Conservation (phyloP, 2,888 invertebrate species). For the Seladonia tumulorum region DNA sequence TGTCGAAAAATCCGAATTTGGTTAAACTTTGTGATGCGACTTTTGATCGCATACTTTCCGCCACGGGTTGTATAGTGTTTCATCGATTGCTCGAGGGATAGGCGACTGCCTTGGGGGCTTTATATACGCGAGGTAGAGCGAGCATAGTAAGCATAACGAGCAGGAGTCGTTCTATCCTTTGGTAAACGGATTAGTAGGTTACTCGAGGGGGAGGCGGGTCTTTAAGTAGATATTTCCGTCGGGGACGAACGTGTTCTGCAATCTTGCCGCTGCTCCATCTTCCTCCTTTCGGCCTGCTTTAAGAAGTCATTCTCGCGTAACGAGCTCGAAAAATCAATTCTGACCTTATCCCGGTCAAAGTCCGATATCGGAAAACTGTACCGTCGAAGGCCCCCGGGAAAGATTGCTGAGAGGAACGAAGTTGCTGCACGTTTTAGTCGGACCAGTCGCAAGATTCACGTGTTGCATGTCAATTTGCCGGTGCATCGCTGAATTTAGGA, state of each 20-base stretch:
- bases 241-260: not conserved
- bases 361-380: constrained; percentile 2
- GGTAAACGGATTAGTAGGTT: constrained; percentile 5
- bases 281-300: not conserved
- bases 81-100: not conserved
- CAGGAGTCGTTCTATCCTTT: not conserved
- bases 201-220: not conserved
- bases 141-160: not conserved
- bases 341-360: constrained; percentile 7
- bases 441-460: not conserved
- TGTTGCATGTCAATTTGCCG: not conserved
- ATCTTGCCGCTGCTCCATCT: not conserved
- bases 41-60: too few species aligned
- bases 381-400: not conserved
- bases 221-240: constrained; percentile 1
- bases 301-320: not conserved
- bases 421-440: not conserved
- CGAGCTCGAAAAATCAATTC: constrained; percentile 1
- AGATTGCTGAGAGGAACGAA: not conserved
- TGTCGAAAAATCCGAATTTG: too few species aligned
- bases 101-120: not conserved
- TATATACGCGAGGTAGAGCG: not conserved
- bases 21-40: too few species aligned
- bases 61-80: not conserved
- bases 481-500: not conserved